These are phyloP conservation scores for Podotricha telesiphe DNA, from an alignment of 2,888 invertebrate genomes.

Conservation along the genomic window DNA sequence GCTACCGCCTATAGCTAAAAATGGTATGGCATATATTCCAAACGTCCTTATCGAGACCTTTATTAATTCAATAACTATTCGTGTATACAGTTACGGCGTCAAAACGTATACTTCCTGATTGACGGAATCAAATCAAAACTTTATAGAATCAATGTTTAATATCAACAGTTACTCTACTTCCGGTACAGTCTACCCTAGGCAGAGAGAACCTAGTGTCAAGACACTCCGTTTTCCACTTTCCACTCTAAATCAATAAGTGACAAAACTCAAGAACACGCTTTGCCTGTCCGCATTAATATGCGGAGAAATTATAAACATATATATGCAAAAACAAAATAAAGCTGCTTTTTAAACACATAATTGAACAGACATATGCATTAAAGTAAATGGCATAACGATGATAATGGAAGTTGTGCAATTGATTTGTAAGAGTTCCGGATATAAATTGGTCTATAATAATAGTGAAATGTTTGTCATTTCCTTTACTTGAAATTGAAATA, in stretches of 20 bases:
- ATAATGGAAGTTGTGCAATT: not conserved
- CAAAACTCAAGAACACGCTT: no score
- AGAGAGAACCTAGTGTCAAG: no score
- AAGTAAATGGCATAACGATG: not conserved
- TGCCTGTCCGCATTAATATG: no score
- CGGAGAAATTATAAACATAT: no score
- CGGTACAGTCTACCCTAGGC: no score
- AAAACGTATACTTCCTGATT: constrained; percentile 9
- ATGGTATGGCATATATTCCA: not conserved
- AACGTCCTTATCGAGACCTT: constrained; percentile 20
- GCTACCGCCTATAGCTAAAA: constrained; percentile 1
- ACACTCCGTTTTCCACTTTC: no score
- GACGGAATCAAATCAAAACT: not conserved
- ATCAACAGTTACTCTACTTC: not conserved
- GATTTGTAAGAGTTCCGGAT: constrained; percentile 9
- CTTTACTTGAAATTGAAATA: not conserved
- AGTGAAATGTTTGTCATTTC: not conserved
- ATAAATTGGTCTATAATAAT: constrained; percentile 11
- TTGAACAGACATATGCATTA: not conserved
- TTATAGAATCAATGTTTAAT: not conserved
- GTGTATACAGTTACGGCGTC: not conserved
- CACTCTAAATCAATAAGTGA: no score
- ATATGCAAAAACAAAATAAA: no score
- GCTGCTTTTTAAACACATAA: not conserved
- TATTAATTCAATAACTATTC: constrained; percentile 7